Evolutionary conservation across 2,888 invertebrate species (phyloP).

Genomic region (Megalurothrips usitatus): DNA sequence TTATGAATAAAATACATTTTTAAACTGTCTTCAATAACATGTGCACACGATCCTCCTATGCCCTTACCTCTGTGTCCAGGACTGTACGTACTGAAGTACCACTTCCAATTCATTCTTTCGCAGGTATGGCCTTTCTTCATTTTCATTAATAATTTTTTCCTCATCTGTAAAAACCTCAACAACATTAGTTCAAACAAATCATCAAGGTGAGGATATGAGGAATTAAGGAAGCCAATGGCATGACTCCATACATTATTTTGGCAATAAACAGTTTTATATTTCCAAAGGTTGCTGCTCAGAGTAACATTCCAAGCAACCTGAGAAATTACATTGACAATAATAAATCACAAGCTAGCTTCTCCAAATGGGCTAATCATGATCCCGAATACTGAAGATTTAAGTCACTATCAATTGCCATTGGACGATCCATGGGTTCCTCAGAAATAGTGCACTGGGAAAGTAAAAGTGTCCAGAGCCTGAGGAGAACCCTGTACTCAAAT

Average conservation of each 20-base stretch:
- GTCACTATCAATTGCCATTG: no score
- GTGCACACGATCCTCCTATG: background rate
- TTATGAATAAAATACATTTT: constrained; percentile 5
- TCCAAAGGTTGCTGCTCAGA: no score
- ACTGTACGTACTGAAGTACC: constrained; percentile 77
- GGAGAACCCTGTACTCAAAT: background rate
- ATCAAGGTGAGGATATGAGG: no score
- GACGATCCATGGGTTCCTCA: background rate
- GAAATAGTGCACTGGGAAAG: background rate
- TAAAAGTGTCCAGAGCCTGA: constrained; percentile 5
- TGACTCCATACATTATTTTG: no score
- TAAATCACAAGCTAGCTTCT: no score
- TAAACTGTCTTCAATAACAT: constrained; percentile 27
- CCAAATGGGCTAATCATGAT: no score
- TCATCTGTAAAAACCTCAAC: constrained; percentile 59
- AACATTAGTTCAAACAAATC: constrained; percentile 28
- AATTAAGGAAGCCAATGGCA: no score
- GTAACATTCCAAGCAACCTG: no score
- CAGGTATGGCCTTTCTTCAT: constrained; percentile 68
- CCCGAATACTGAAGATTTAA: no score
- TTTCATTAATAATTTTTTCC: constrained; percentile 68
- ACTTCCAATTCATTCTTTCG: constrained; percentile 77
- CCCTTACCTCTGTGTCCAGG: constrained; percentile 80
- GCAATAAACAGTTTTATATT: no score
- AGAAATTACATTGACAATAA: no score